Evolutionary conservation across 1,140 invertebrate genomes (phyloP).

Genomic region (Pinna nobilis): DNA sequence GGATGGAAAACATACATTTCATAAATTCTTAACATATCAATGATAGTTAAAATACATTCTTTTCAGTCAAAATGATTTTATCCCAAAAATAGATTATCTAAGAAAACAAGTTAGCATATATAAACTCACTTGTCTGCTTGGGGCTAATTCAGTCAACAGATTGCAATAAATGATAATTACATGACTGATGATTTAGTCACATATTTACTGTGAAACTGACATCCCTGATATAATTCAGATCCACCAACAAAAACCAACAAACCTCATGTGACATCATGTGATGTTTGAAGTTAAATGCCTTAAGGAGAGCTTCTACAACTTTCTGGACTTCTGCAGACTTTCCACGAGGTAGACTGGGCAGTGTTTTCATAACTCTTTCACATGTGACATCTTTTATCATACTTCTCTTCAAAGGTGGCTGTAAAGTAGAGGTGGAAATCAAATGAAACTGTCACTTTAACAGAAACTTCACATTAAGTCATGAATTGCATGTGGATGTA

Average conservation of each 20-base stretch:
- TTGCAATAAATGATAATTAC: neutral
- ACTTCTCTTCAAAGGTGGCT: slow-evolving; percentile 61
- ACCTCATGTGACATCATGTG: slow-evolving; percentile 58
- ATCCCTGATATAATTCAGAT: neutral
- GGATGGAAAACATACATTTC: too few species aligned
- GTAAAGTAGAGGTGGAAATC: slow-evolving; percentile 10
- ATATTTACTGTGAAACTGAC: neutral
- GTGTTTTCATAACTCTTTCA: slow-evolving; percentile 51
- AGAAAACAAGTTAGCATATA: neutral
- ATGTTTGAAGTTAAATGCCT: slow-evolving; percentile 57
- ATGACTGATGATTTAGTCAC: neutral
- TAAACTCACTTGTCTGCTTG: too few species aligned
- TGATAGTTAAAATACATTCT: too few species aligned
- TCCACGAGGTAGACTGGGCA: slow-evolving; percentile 52
- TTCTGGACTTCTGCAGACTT: slow-evolving; percentile 45
- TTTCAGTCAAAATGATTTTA: too few species aligned
- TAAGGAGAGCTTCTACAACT: slow-evolving; percentile 53
- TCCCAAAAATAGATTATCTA: too few species aligned
- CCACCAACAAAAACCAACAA: neutral
- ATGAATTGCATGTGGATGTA: too few species aligned
- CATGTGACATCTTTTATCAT: slow-evolving; percentile 56
- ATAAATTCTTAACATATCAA: too few species aligned
- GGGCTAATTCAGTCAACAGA: neutral
- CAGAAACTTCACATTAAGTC: too few species aligned
- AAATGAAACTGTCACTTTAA: too few species aligned